Evolutionary conservation across 2,797 vertebrate species (phyloP).

Genomic region (Crocidura indochinensis): DNA sequence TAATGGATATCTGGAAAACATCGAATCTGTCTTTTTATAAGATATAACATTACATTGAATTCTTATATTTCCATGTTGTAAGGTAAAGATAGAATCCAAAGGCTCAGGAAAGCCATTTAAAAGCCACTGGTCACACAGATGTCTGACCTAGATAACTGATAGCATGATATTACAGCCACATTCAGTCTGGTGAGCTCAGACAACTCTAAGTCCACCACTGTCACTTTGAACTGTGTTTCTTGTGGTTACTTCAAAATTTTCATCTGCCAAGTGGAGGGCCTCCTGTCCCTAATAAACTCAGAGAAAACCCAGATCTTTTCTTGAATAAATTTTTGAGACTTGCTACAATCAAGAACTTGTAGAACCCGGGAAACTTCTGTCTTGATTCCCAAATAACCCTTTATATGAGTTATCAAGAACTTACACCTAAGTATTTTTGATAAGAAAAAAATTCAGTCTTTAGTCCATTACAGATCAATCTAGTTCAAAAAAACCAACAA

Average conservation of each 20-base stretch:
- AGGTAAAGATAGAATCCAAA: constrained; percentile 67
- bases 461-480: neutral
- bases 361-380: neutral
- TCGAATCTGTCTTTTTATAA: constrained; percentile 35
- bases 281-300: neutral
- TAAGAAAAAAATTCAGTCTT: neutral
- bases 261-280: neutral
- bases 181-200: constrained; percentile 47
- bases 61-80: constrained; percentile 59
- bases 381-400: neutral
- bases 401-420: neutral
- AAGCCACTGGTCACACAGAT: constrained; percentile 64
- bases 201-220: neutral
- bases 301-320: neutral
- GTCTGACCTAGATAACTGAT: constrained; percentile 63
- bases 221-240: constrained; percentile 42
- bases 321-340: constrained; percentile 24
- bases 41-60: constrained; percentile 37
- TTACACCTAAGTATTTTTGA: neutral
- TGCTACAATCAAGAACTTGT: neutral
- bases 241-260: neutral
- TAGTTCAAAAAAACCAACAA: constrained; percentile 12
- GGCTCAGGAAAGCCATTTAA: constrained; percentile 57
- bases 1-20: neutral
- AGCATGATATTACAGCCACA: neutral